phyloP scores from a whole-genome alignment of 2,797 vertebrate species.

The Hippoglossus hippoglossus region DNA sequence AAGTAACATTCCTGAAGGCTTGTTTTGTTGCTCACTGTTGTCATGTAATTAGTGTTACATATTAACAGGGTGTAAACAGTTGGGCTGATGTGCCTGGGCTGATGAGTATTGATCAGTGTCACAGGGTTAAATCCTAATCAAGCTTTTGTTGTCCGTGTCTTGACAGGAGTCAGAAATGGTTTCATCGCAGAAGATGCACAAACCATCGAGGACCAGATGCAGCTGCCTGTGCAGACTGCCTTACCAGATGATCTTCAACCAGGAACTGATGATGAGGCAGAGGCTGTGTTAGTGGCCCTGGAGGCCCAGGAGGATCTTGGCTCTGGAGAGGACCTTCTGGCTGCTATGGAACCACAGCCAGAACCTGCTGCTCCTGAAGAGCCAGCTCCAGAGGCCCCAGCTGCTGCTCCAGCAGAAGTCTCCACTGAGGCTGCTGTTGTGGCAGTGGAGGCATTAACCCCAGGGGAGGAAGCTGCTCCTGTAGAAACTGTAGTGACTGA shows the following conservation, averaged over 20 bases:
- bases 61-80: conserved; percentile 23
- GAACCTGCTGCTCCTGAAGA: conserved; percentile 40
- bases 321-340: conserved; percentile 70
- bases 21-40: conserved; percentile 21
- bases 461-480: conserved; percentile 29
- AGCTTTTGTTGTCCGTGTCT: conserved; percentile 30
- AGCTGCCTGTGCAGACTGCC: conserved; percentile 79
- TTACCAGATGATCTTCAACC: conserved; percentile 66
- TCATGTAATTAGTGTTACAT: conserved; percentile 22
- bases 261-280: conserved; percentile 46
- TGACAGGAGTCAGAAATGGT: conserved; percentile 71
- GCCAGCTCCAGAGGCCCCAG: conserved; percentile 13
- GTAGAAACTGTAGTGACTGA: conserved; percentile 47
- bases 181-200: conserved; percentile 73
- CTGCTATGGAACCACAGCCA: conserved; percentile 34
- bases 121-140: conserved; percentile 12
- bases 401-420: conserved; percentile 15
- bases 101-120: conserved; percentile 2
- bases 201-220: conserved; percentile 81
- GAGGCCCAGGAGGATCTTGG: conserved; percentile 75
- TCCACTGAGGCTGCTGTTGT: conserved; percentile 20
- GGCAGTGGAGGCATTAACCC: conserved; percentile 17
- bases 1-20: not conserved
- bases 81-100: not conserved
- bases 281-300: conserved; percentile 61